phyloP scores from a whole-genome alignment of 1,140 invertebrate genomes.

The Camponotus pennsylvanicus region DNA sequence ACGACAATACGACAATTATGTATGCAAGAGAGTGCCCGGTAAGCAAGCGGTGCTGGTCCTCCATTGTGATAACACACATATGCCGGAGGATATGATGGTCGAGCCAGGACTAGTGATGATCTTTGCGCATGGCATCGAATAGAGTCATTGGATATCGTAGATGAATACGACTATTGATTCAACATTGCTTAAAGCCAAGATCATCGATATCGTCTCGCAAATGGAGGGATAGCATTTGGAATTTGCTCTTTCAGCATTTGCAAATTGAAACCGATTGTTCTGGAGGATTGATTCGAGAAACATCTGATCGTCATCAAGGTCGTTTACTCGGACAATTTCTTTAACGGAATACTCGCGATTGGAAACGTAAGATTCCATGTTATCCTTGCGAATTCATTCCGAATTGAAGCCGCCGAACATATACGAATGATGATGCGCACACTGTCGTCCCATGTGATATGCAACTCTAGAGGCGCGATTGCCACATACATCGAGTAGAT shows the following conservation, averaged over 20 bases:
- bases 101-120: conserved; percentile 99
- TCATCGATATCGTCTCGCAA: background rate
- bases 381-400: conserved; percentile 32
- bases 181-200: background rate
- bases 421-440: conserved; percentile 30
- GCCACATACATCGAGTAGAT: conserved; percentile 42
- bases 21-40: conserved; percentile 97
- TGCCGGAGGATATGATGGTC: conserved; percentile 98
- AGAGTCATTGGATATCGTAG: conserved; percentile 73
- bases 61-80: conserved; percentile 97
- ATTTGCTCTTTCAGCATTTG: conserved; percentile 9
- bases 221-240: background rate
- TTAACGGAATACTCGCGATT: conserved; percentile 5
- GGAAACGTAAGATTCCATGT: conserved; percentile 14
- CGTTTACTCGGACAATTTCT: conserved; percentile 31
- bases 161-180: conserved; percentile 27
- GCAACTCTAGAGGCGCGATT: conserved; percentile 73
- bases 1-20: conserved; percentile 96
- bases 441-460: conserved; percentile 71
- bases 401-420: conserved; percentile 33
- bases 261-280: background rate
- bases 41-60: conserved; percentile 98
- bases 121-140: conserved; percentile 98
- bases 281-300: conserved; percentile 20
- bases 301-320: background rate